Percentiles rank a stretch among this genome's conserved stretches.
phyloP scores from a whole-genome alignment of 2,888 invertebrate genomes.

The Pyrrhosoma nymphula region DNA sequence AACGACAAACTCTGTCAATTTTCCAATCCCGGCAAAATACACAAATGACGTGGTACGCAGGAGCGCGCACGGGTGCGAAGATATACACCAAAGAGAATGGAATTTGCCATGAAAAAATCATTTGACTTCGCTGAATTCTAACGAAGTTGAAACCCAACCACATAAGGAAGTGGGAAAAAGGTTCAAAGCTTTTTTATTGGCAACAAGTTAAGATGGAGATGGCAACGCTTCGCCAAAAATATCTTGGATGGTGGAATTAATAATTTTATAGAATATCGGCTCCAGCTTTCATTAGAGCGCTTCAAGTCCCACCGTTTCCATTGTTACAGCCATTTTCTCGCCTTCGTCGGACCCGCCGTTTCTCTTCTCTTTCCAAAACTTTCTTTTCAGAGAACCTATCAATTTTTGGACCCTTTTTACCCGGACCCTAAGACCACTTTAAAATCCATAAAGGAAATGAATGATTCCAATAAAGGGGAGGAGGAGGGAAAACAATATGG shows the following conservation, averaged over 20 bases:
- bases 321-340: background rate
- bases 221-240: background rate
- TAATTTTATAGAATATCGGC: conserved; percentile 5
- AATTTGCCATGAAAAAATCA: too few relatives aligned
- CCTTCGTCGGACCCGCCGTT: background rate
- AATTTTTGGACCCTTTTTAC: background rate
- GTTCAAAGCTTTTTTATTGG: background rate
- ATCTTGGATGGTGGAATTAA: background rate
- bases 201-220: background rate
- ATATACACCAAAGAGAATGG: too few relatives aligned
- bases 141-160: background rate
- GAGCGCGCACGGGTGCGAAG: too few relatives aligned
- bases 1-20: too few relatives aligned
- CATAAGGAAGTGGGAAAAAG: background rate
- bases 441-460: conserved; percentile 22
- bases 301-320: background rate
- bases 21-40: too few relatives aligned
- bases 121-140: too few relatives aligned
- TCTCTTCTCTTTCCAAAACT: conserved; percentile 2
- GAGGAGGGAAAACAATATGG: background rate
- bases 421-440: background rate
- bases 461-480: background rate
- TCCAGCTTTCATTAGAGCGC: background rate
- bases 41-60: too few relatives aligned
- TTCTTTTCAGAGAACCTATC: background rate